These are phyloP conservation scores for Trichomalopsis sarcophagae DNA, from an alignment of 1,140 invertebrate genomes.

Conservation along the genomic window DNA sequence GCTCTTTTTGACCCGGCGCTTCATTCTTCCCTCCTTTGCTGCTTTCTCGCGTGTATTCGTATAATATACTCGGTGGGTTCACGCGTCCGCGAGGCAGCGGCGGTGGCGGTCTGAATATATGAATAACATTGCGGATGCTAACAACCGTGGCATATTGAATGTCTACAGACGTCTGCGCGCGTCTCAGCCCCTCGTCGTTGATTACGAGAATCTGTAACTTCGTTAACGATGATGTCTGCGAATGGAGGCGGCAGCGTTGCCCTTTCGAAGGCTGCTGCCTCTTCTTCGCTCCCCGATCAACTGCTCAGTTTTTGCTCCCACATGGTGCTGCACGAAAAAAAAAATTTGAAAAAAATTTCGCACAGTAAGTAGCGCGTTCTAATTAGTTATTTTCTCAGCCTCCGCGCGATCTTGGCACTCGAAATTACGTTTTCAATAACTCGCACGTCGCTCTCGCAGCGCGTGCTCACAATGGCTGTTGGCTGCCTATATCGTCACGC, in stretches of 20 bases:
- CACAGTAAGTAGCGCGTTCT: background rate
- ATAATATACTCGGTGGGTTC: constrained; percentile 63
- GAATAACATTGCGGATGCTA: constrained; percentile 74
- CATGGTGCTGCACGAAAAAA: background rate
- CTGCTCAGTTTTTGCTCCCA: background rate
- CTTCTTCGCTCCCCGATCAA: constrained; percentile 19
- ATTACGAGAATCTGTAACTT: constrained; percentile 73
- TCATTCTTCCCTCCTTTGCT: background rate
- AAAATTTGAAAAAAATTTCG: background rate
- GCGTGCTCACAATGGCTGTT: constrained; percentile 19
- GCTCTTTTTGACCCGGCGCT: constrained; percentile 35
- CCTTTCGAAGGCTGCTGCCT: constrained; percentile 4
- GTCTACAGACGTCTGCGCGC: constrained; percentile 65
- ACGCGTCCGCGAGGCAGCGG: constrained; percentile 61
- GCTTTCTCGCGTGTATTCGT: constrained; percentile 39
- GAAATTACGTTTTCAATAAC: constrained; percentile 23
- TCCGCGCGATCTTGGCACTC: constrained; percentile 3
- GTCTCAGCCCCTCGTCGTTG: constrained; percentile 60
- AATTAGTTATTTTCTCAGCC: background rate
- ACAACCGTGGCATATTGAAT: constrained; percentile 72
- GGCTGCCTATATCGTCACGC: background rate
- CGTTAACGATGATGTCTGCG: constrained; percentile 68
- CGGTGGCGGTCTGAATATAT: constrained; percentile 68
- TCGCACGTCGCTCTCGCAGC: background rate
- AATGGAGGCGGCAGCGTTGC: background rate